phyloP scores from a whole-genome alignment of 2,888 invertebrate species.

The Pandemis heparana region DNA sequence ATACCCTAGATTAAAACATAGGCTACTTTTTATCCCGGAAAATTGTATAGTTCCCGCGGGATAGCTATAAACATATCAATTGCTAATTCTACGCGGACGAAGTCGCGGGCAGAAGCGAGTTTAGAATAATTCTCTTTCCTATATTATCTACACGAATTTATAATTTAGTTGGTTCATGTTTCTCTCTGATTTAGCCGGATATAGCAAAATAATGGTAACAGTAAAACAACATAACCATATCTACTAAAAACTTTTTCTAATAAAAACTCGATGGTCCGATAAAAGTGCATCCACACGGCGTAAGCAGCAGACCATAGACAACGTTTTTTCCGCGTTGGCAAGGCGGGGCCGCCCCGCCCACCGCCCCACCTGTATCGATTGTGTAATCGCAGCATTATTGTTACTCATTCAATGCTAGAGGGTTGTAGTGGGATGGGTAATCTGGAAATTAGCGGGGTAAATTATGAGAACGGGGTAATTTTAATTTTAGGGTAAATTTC shows the following conservation, averaged over 20 bases:
- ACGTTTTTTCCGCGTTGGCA: slow-evolving; percentile 22
- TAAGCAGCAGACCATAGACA: slow-evolving; percentile 14
- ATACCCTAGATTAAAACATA: too few relatives aligned
- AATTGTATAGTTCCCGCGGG: too few relatives aligned
- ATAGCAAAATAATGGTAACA: too few relatives aligned
- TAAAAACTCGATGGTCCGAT: background rate
- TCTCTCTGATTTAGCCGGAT: too few relatives aligned
- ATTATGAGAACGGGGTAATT: background rate
- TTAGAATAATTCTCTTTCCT: too few relatives aligned
- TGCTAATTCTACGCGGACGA: too few relatives aligned
- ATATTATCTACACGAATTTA: too few relatives aligned
- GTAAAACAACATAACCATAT: background rate
- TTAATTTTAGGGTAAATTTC: background rate
- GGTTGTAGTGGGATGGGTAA: background rate
- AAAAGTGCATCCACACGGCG: slow-evolving; percentile 22
- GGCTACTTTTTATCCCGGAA: too few relatives aligned
- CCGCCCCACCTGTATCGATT: slow-evolving; percentile 43
- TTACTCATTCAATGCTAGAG: slow-evolving; percentile 2
- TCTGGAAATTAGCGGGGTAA: background rate
- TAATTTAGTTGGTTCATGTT: too few relatives aligned
- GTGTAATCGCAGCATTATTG: slow-evolving; percentile 24
- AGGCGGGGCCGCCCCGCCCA: slow-evolving; percentile 42
- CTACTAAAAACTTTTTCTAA: background rate
- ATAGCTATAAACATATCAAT: too few relatives aligned
- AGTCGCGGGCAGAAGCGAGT: too few relatives aligned